Percentiles rank a stretch among this genome's conserved stretches.
Conservation (phyloP, 2,888 invertebrate species). For the Aromia moschata region DNA sequence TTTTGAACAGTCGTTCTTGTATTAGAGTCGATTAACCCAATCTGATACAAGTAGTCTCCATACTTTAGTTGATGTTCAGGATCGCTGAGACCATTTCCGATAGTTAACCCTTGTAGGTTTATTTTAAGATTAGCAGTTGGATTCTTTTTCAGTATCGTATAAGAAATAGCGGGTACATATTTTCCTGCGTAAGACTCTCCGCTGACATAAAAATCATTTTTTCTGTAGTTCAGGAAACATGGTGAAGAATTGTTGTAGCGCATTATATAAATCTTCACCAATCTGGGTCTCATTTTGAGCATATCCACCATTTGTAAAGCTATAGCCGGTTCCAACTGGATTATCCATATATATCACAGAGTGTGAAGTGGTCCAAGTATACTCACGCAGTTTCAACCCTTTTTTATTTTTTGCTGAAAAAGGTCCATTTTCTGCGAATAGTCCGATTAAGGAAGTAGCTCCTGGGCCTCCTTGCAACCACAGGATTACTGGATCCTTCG, state of each 20-base stretch:
- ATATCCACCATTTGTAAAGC: conserved; percentile 86
- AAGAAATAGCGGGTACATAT: conserved; percentile 79
- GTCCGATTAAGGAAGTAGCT: conserved; percentile 79
- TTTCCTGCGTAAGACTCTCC: conserved; percentile 90
- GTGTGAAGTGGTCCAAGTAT: conserved; percentile 82
- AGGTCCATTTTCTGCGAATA: conserved; percentile 84
- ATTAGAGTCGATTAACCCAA: conserved; percentile 76
- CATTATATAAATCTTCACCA: conserved; percentile 80
- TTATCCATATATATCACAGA: conserved; percentile 91
- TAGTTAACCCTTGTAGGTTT: conserved; percentile 75
- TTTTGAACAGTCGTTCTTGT: conserved; percentile 69
- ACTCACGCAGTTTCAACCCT: conserved; percentile 69
- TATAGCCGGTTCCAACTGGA: conserved; percentile 88
- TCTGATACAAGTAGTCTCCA: conserved; percentile 81
- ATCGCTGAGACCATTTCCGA: conserved; percentile 85
- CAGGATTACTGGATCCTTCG: conserved; percentile 75
- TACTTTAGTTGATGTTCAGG: conserved; percentile 81
- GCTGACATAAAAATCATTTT: conserved; percentile 84
- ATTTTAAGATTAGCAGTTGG: conserved; percentile 70
- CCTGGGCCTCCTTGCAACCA: conserved; percentile 92
- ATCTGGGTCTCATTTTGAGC: conserved; percentile 82
- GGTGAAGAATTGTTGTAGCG: conserved; percentile 82
- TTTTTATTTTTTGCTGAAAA: conserved; percentile 65
- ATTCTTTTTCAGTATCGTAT: conserved; percentile 76
- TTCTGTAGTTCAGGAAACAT: conserved; percentile 79